Conservation (phyloP, 2,888 invertebrate species). For the Habrosyne pyritoides region DNA sequence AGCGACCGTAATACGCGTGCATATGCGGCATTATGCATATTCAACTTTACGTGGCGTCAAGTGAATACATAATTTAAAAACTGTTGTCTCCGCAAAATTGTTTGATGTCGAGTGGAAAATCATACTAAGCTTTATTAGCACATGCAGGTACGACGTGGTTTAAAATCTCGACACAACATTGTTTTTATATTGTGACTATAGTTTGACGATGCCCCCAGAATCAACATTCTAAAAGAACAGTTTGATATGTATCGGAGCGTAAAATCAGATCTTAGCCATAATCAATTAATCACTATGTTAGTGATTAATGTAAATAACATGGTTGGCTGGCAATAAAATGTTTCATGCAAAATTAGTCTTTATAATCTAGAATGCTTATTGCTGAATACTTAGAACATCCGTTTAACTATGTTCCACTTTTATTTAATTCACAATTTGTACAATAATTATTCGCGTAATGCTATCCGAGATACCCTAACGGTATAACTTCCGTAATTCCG, state of each 20-base stretch:
- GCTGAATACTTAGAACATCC: too few relatives aligned
- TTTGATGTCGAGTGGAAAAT: not conserved
- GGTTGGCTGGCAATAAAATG: too few relatives aligned
- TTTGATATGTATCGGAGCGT: not conserved
- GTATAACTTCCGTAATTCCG: constrained; percentile 32
- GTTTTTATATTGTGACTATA: too few relatives aligned
- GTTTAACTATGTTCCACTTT: too few relatives aligned
- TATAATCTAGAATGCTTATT: too few relatives aligned
- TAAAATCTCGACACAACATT: too few relatives aligned
- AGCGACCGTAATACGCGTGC: constrained; percentile 9
- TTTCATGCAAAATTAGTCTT: too few relatives aligned
- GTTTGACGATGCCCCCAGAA: too few relatives aligned
- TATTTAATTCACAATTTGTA: not conserved
- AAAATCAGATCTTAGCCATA: not conserved
- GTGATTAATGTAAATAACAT: too few relatives aligned
- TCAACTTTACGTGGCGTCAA: constrained; percentile 4
- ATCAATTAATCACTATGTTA: too few relatives aligned
- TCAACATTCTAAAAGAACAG: not conserved
- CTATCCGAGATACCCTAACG: not conserved
- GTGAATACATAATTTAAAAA: constrained; percentile 10
- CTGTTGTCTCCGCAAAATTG: not conserved
- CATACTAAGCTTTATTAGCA: too few relatives aligned
- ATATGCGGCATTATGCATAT: constrained; percentile 40
- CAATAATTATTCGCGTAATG: not conserved
- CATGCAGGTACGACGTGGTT: too few relatives aligned